Conservation (phyloP, 2,113 vertebrate species). For the Cebidichthys violaceus region DNA sequence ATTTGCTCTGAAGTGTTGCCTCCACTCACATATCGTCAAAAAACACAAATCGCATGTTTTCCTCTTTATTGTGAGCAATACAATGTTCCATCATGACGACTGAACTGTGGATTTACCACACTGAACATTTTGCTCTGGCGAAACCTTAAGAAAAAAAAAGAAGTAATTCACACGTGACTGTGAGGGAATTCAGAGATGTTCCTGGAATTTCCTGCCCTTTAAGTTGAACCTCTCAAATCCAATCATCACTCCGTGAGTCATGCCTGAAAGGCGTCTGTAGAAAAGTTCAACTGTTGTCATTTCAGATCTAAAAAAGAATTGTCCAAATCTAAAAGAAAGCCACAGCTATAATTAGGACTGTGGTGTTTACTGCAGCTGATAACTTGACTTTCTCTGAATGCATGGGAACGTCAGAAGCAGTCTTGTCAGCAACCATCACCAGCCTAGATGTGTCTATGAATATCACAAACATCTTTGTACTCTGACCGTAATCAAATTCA, state of each 20-base stretch:
- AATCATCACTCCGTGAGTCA: constrained; percentile 52
- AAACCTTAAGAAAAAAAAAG: background rate
- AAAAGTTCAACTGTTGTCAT: background rate
- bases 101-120: background rate
- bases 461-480: constrained; percentile 10
- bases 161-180: background rate
- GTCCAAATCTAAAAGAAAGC: background rate
- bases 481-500: constrained; percentile 37
- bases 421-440: background rate
- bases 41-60: background rate
- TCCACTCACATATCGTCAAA: background rate
- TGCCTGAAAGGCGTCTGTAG: background rate
- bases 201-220: constrained; percentile 65
- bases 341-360: too few relatives aligned
- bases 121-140: background rate
- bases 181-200: constrained; percentile 5
- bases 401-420: background rate
- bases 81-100: background rate
- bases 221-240: constrained; percentile 16
- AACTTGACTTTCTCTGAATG: background rate
- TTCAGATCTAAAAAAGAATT: background rate
- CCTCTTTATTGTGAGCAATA: background rate
- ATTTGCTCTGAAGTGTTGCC: background rate
- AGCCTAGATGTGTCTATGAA: background rate
- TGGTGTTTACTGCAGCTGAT: background rate